A percentile compares a stretch with the other conserved stretches of the same genome.
phyloP scores from a whole-genome alignment of 2,888 invertebrate genomes.

The Pantelozetes paolii region DNA sequence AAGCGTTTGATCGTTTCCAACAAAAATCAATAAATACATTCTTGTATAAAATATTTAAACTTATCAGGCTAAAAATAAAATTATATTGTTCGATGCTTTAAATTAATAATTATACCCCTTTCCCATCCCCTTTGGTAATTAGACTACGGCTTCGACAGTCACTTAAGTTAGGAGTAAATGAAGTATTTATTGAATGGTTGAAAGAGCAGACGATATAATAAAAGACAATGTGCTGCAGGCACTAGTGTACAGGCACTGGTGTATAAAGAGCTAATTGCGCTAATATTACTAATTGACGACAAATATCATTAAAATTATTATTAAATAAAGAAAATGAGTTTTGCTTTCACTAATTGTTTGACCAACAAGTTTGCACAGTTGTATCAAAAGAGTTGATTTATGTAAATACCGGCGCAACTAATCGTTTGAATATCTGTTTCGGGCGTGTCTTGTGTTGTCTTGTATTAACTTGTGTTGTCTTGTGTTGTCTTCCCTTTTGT shows the following conservation, averaged over 20 bases:
- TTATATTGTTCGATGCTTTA: too few species aligned
- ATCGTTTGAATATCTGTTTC: background rate
- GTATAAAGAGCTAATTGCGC: too few species aligned
- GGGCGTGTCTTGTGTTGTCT: too few species aligned
- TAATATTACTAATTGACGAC: background rate
- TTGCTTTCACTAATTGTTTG: background rate
- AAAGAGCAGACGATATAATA: background rate
- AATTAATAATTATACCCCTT: too few species aligned
- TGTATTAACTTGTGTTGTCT: too few species aligned
- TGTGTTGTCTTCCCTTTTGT: background rate
- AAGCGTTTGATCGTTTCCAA: too few species aligned
- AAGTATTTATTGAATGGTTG: background rate
- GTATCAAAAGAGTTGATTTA: conserved; percentile 2
- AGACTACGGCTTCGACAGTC: too few species aligned
- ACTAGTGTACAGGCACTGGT: background rate
- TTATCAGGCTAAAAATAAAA: too few species aligned
- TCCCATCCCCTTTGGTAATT: too few species aligned
- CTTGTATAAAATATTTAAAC: too few species aligned
- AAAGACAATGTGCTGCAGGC: conserved; percentile 3
- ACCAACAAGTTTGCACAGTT: background rate
- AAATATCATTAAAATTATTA: background rate
- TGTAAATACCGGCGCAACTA: background rate
- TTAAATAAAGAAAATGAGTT: background rate
- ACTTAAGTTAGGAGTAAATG: too few species aligned
- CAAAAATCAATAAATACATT: too few species aligned